Evolutionary conservation across 2,113 vertebrate species (phyloP), one percentile per base, ranked within the genome.

Genomic region (Microcebus lehilahytsara): DNA sequence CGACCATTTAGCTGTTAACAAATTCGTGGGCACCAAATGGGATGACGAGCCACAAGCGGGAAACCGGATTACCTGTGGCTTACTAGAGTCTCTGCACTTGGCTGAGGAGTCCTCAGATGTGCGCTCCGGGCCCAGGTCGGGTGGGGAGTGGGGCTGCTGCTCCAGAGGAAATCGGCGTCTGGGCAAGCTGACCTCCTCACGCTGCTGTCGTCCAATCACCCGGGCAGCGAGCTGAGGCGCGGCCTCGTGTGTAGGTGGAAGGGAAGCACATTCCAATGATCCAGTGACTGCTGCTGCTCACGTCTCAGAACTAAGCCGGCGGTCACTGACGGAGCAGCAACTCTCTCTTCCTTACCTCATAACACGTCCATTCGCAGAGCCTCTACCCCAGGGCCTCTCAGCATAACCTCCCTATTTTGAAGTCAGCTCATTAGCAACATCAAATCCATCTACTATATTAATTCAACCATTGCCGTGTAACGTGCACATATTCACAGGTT

Each of bases 61-160:
- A 93, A 88, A 51, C 58, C 23, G 74, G n/a, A 17, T 75, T 19
- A 53, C 22, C 2, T 7, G 1, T 0, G 14, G n/a, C 56, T 95
- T 89, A 22, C 71, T 56, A 3, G 22, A n/a, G n/a, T 27, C 51
- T 81, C 67, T 46, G 64, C 27, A 49, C 56, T 93, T n/a, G 60
- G 30, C 17, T 67, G 4, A 46, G 56, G 16, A 25, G 46, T 71
- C 60, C 34, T 80, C 16, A 14, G 66, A 79, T 34, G 17, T 2
- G n/a, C 1, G 0, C 37, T 56, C 19, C 14, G 37, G n/a, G 42
- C 25, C 23, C 51, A 25, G 6, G 27, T 9, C 1, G 0, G 42
- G 27, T 5, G 3, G 27, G 9, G 34, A 92, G 64, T 1, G 14
- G 42, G 27, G 71, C 64, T 72, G 14, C 34, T 8, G 77, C 12